Evolutionary conservation across 2,797 vertebrate species (phyloP).

Genomic region (Bufotes viridis): DNA sequence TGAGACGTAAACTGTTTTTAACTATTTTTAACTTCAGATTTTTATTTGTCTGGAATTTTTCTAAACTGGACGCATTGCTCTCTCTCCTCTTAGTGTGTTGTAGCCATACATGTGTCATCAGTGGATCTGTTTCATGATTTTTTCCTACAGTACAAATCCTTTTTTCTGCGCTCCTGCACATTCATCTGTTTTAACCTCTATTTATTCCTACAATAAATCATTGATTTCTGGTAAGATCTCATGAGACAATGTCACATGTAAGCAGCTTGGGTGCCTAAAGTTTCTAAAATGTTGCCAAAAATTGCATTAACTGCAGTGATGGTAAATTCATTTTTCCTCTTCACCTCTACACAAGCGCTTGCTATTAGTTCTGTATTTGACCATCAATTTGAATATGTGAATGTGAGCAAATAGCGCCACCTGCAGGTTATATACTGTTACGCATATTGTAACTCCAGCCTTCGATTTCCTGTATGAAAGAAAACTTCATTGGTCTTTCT

Average conservation of each 20-base stretch:
- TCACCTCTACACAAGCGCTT: too few species aligned
- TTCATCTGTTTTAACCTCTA: too few species aligned
- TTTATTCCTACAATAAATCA: too few species aligned
- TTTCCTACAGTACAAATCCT: not conserved
- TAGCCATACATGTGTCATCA: not conserved
- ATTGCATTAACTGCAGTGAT: too few species aligned
- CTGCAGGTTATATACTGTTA: not conserved
- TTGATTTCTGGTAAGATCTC: too few species aligned
- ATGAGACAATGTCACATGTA: too few species aligned
- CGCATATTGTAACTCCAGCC: not conserved
- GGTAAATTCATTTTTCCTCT: too few species aligned
- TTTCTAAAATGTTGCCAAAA: too few species aligned
- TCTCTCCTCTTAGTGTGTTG: not conserved
- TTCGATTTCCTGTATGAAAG: not conserved
- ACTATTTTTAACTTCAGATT: not conserved
- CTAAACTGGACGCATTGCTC: not conserved
- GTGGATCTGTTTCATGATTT: not conserved
- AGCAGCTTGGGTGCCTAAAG: too few species aligned
- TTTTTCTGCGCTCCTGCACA: not conserved
- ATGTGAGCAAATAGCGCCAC: not conserved
- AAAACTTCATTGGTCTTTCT: not conserved
- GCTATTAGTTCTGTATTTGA: not conserved
- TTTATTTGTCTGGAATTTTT: not conserved
- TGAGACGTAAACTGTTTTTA: not conserved
- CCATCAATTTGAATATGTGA: not conserved